Percentiles rank a stretch among this genome's conserved stretches.
phyloP scores from a whole-genome alignment of 2,797 vertebrate genomes.

The Uromys caudimaculatus region DNA sequence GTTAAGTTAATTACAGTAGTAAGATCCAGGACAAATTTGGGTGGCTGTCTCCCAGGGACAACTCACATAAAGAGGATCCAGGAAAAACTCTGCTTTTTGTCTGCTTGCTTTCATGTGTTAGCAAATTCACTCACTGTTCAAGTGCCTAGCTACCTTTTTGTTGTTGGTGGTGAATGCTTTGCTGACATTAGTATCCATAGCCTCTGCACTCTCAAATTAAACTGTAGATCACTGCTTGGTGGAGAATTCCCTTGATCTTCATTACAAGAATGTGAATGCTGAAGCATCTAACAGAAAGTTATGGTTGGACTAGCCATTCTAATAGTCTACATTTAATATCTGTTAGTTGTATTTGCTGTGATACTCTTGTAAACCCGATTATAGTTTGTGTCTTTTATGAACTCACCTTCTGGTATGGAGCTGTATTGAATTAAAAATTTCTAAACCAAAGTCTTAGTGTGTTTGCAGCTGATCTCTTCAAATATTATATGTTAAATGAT shows the following conservation, averaged over 20 bases:
- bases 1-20: background rate
- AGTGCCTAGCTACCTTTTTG: background rate
- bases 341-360: background rate
- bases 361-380: background rate
- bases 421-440: background rate
- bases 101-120: background rate
- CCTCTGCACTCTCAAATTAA: background rate
- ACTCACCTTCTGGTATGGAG: background rate
- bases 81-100: background rate
- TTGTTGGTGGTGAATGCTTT: background rate
- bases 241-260: background rate
- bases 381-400: background rate
- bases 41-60: background rate
- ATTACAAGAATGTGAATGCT: background rate
- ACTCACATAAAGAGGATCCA: no score
- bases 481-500: background rate
- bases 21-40: no score
- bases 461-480: background rate
- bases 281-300: background rate
- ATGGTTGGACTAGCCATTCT: background rate
- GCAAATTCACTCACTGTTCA: background rate
- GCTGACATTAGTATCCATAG: no score
- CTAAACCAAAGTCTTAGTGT: background rate
- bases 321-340: background rate
- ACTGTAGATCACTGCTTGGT: no score